Base-by-base conservation (phyloP, 2,888 invertebrate species). In the Aromia moschata region DNA sequence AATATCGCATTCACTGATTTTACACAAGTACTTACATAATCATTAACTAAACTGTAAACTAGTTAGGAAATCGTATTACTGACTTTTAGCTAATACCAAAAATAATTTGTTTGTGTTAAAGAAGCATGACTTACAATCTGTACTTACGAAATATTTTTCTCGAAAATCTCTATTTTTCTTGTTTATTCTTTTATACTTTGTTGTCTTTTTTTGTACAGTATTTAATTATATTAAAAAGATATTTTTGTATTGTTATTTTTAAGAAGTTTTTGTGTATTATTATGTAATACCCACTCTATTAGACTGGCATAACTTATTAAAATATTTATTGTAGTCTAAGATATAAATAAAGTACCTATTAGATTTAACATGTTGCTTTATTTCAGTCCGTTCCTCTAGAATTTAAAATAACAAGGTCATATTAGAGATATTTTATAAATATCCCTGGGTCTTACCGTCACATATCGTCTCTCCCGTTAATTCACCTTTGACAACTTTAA, bases 131-230 rank as follows among this genome's bases (percentile, higher is more conserved):
- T 43, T 15, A 17, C 38, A 41, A 45, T 37, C 20, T 45, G 38
- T 56, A 62, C 56, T 62, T 58, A 56, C 44, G 41, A 33, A 46
- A 56, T 44, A 53, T 53, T 46, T 43, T 18, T 62, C 51, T 58
- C 46, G 41, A 56, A 49, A 49, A 56, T 41, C 44, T 55, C 53
- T 62, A 65, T 65, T 58, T n/a, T 62, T 56, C 51, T 65, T 57
- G 58, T 55, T 62, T 58, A 56, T 47, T 57, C 33, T 58, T 36
- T 36, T 53, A 46, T 60, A 36, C 12, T 56, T 68, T 68, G 67
- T 71, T 71, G 67, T 69, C 62, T 65, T 65, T 68, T n/a, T 68
- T 68, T 71, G 70, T 72, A 72, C 69, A 72, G 71, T 72, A 72
- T 71, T 71, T 68, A 69, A 70, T 68, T 70, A 54, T 46, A 55